These are phyloP conservation scores for Schlechtendalia chinensis DNA, from an alignment of 1,140 invertebrate species.

Conservation along the genomic window DNA sequence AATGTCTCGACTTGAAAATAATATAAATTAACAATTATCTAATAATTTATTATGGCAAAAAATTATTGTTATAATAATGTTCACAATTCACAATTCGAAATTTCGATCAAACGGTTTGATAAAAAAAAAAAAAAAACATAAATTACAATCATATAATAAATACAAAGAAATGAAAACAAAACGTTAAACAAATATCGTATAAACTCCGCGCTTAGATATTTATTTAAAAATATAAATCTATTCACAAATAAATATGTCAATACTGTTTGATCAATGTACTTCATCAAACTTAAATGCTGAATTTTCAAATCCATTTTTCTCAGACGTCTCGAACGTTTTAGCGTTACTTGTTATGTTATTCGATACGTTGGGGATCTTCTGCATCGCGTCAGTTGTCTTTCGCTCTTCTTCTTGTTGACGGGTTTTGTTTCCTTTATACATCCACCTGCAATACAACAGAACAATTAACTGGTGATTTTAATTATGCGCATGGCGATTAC, in stretches of 20 bases:
- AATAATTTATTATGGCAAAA: no score
- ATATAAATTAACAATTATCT: no score
- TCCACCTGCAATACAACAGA: constrained; percentile 4
- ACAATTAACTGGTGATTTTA: not conserved
- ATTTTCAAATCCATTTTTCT: constrained; percentile 18
- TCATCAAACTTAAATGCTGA: not conserved
- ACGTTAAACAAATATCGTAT: not conserved
- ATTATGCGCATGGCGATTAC: no score
- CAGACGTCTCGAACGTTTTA: not conserved
- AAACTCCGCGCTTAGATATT: not conserved
- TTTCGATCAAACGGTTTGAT: no score
- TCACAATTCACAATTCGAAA: no score
- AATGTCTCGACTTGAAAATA: no score
- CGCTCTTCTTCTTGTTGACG: not conserved
- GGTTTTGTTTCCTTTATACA: constrained; percentile 23
- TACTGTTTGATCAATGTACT: not conserved
- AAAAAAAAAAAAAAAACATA: no score
- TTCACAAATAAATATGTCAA: not conserved
- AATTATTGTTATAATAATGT: no score
- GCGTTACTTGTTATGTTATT: not conserved
- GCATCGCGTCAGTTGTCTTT: not conserved
- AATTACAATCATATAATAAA: no score
- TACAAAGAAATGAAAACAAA: no score
- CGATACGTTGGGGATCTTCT: not conserved
- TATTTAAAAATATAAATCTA: not conserved